Base-by-base conservation (phyloP, 2,888 invertebrate genomes). In the Rhodophaea formosa region DNA sequence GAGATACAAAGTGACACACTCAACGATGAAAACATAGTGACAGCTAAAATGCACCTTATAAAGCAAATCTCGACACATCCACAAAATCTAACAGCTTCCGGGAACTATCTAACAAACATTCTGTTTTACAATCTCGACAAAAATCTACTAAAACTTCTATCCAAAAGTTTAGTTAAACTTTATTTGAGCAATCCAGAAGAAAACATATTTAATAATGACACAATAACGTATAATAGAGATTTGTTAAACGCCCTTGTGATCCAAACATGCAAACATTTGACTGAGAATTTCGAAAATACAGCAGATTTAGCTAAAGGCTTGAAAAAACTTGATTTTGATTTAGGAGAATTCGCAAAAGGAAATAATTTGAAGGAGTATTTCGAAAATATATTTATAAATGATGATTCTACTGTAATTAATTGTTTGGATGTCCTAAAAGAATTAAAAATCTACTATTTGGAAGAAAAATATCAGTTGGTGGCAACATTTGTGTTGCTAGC, bases 401-500 rank as follows among this genome's bases (percentile, higher is more conserved):
- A 69, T 49, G 72, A 79, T 17, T 68, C 52, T 14, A 51, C 62
- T 15, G 59, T 86, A 7, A 65, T 70, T 54, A 76, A 71, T 44
- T 77, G 74, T 51, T 56, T 91, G 0, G 82, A 86, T 3, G 64
- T 90, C 7, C 62, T 88, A 16, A 84, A 82, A 60, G 65, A 75
- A 23, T 63, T 91, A 56, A 79, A 81, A 58, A 75, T 91, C 47
- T 72, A 83, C 58, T 81, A 84, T 73, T 72, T 91, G 51, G 85
- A 86, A 52, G 91, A 91, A 72, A 84, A 80, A 61, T 79, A 75
- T 71, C 91, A 91, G 75, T 70, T 91, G 62, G 69, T 76, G 32
- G 74, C 80, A 14, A 79, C 90, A 44, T 88, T 88, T 56, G 68
- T 86, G 8, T 63, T 88, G 61, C 58, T 91, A 53, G 69, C 74